These are phyloP conservation scores for Tichodroma muraria DNA, from an alignment of 2,113 vertebrate genomes.

Conservation along the genomic window DNA sequence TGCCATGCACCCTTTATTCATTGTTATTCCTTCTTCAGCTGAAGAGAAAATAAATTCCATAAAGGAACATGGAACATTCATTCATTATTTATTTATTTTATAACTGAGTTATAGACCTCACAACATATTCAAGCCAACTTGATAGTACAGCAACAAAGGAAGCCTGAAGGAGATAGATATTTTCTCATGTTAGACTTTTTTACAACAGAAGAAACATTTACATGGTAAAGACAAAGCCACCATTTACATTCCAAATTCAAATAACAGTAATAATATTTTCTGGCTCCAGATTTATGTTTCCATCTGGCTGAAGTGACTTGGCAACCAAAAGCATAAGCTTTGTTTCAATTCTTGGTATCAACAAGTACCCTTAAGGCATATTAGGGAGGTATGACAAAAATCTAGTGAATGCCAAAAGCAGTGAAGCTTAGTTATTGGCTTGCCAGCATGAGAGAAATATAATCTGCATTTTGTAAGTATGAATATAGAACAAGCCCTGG, in stretches of 20 bases:
- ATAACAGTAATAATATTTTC: slow-evolving; percentile 51
- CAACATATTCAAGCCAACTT: background rate
- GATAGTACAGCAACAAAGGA: background rate
- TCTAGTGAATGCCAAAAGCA: slow-evolving; percentile 43
- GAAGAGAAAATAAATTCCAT: background rate
- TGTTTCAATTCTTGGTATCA: slow-evolving; percentile 65
- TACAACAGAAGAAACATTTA: background rate
- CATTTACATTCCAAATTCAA: slow-evolving; percentile 27
- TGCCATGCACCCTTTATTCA: background rate
- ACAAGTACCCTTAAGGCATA: slow-evolving; percentile 67
- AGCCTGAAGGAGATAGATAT: background rate
- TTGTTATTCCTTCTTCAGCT: background rate
- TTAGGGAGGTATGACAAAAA: slow-evolving; percentile 66
- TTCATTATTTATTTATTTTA: background rate
- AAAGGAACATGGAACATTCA: background rate
- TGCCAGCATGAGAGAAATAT: slow-evolving; percentile 51
- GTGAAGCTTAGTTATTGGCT: slow-evolving; percentile 41
- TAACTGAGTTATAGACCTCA: background rate
- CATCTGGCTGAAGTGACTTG: slow-evolving; percentile 66
- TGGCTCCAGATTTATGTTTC: slow-evolving; percentile 58
- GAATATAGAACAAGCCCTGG: slow-evolving; percentile 58
- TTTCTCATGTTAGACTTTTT: background rate
- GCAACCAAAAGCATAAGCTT: slow-evolving; percentile 65
- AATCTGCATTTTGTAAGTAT: slow-evolving; percentile 55
- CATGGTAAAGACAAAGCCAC: slow-evolving; percentile 29